Base-by-base conservation (phyloP, 2,797 vertebrate species). In the Tamandua tetradactyla region DNA sequence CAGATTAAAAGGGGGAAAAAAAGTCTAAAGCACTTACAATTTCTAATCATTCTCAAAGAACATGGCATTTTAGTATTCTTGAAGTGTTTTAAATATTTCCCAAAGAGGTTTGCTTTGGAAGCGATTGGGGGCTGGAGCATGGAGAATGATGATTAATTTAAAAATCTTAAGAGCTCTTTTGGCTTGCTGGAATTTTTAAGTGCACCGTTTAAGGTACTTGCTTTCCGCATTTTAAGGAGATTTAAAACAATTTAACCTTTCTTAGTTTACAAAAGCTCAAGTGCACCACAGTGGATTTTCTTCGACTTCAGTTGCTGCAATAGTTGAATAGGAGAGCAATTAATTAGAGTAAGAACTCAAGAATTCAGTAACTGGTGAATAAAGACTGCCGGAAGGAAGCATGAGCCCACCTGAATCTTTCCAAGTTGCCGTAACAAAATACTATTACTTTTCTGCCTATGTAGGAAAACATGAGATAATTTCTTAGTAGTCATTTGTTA, bases 41-140 rank as follows among this genome's bases (percentile, higher is more conserved):
- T 93, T 47, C 83, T 95, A 96, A 97, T 96, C 93, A 85, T 93
- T 97, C 57, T 95, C 96, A 97, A 96, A 95, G 76, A 96, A 86
- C 55, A 80, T 9, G 37, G 96, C 93, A 95, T 98, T 97, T 97
- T 91, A 97, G 78, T 87, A 94, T 91, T 89, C 89, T 12, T 44
- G 49, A 92, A 92, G 61, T 86, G 91, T 95, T 94, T 97, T 97
- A 97, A 97, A 97, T 78, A 55, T 94, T 88, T 95, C 96, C 96
- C 42, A 94, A 96, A 97, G 95, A 96, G 93, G 55, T 97, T 96
- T 97, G 71, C 96, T 95, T 96, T 96, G 96, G 93, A 97, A 95
- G 78, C 87, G 95, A 85, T 79, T 96, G 89, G 91, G 68, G 49
- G 81, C 95, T 97, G 91, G 55, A 30, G n/a, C 22, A 52, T 44